Evolutionary conservation across 2,888 invertebrate genomes (phyloP), one percentile per base, ranked within the genome.

Genomic region (Quadroppia sp.): DNA sequence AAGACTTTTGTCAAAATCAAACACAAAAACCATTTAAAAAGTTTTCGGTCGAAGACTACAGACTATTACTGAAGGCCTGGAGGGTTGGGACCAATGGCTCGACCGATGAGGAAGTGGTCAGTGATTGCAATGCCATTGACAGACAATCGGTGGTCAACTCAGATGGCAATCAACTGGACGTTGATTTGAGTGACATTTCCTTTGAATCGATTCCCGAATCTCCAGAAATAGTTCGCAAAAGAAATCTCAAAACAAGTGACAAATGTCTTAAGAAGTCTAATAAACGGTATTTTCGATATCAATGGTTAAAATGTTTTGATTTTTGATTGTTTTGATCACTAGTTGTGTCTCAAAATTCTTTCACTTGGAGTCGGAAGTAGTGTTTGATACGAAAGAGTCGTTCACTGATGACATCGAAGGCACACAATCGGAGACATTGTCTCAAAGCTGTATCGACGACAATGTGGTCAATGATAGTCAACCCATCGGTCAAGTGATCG

Each of bases 281-380:
- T 15, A 59, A 59, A 30, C 61, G 61, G 61, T 61, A 61, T 32
- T 7, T n/a, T 36, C 30, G 25, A 32, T 17, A 25, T 11, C 25
- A 53, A 13, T 13, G 4, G 30, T 30, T 32, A 9, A 32, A 17
- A n/a, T 13, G 15, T 32, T 32, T 32, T 9, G 2, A 11, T 2
- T 25, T 9, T 32, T 0, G 1, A 3, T 61, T 61, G n/a, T 32
- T 25, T 53, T 53, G 25, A 53, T 61, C 2, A n/a, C 1, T 42
- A 67, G 67, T 25, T 42, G 20, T 20, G 42, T 67, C 23, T 67
- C 67, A 3, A n/a, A 67, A n/a, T 67, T 67, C 25, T 23, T 67
- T 23, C 23, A 67, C 17, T 42, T 20, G 20, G 67, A 67, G 67
- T 15, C 67, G 0, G 40, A 67, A 61, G 61, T 61, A 4, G 61